Conservation (phyloP, 2,888 invertebrate genomes). For the Aporophyla lueneburgensis region DNA sequence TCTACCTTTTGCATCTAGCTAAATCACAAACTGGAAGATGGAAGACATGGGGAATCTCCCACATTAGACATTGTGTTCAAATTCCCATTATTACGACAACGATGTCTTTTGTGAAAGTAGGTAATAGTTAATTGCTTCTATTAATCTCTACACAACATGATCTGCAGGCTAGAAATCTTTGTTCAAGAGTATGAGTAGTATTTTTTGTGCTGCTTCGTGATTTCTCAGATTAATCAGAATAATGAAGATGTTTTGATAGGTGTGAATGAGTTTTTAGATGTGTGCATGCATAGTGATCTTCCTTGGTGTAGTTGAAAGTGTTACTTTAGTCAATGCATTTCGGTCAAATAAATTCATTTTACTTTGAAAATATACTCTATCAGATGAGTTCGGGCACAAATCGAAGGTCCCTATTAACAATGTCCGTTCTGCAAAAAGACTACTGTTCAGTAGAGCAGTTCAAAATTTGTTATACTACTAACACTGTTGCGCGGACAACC, state of each 20-base stretch:
- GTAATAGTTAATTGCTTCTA: constrained; percentile 51
- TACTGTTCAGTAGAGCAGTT: no score
- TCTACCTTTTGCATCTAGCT: not conserved
- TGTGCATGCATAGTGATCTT: not conserved
- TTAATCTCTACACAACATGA: constrained; percentile 45
- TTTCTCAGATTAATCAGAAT: constrained; percentile 26
- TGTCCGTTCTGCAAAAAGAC: no score
- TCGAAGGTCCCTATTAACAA: no score
- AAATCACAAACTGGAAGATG: constrained; percentile 1
- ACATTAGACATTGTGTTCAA: constrained; percentile 54
- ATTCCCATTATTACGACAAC: constrained; percentile 61
- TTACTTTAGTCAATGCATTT: not conserved
- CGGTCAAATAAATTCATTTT: no score
- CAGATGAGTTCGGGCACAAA: no score
- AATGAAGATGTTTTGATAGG: not conserved
- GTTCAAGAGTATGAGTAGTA: constrained; percentile 14
- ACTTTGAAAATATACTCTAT: no score
- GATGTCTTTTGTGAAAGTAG: constrained; percentile 59
- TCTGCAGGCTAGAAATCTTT: constrained; percentile 41
- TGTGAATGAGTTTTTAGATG: constrained; percentile 13
- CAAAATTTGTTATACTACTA: no score
- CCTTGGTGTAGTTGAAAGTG: constrained; percentile 4
- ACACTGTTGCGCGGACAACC: no score
- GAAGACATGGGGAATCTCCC: constrained; percentile 38
- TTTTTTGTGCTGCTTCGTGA: constrained; percentile 17